A percentile compares a stretch with the other conserved stretches of the same genome.
phyloP scores from a whole-genome alignment of 1,140 invertebrate species.

The Anastrepha ludens region DNA sequence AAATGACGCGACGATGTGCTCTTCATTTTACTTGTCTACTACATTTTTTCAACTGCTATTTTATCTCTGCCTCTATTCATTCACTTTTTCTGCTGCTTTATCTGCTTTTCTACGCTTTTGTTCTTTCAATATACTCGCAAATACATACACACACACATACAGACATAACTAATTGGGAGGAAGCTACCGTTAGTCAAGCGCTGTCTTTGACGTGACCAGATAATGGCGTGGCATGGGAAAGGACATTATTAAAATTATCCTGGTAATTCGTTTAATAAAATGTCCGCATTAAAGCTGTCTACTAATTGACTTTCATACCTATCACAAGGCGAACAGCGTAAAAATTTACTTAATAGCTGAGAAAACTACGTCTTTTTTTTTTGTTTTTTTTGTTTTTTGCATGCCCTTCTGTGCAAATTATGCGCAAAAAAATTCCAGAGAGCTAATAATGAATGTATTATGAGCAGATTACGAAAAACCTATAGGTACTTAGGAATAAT shows the following conservation, averaged over 20 bases:
- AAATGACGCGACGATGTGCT: not conserved
- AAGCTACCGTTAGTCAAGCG: not conserved
- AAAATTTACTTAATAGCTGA: not conserved
- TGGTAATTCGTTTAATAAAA: slow-evolving; percentile 52
- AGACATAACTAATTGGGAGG: not conserved
- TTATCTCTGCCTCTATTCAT: slow-evolving; percentile 6
- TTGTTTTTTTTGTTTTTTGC: not conserved
- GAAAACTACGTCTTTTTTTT: not conserved
- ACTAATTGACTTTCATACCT: slow-evolving; percentile 47
- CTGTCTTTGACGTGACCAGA: not conserved
- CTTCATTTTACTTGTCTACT: slow-evolving; percentile 37
- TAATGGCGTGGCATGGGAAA: slow-evolving; percentile 12
- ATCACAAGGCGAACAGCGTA: slow-evolving; percentile 8
- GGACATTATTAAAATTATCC: slow-evolving; percentile 50
- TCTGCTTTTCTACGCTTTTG: not conserved
- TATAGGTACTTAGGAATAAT: too few relatives aligned
- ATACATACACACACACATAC: too few relatives aligned
- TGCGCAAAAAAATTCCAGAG: too few relatives aligned
- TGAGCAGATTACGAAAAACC: too few relatives aligned
- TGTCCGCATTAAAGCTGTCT: slow-evolving; percentile 49
- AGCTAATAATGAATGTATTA: too few relatives aligned
- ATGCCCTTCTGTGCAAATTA: too few relatives aligned
- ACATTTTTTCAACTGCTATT: not conserved
- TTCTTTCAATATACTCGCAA: not conserved
- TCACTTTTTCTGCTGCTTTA: slow-evolving; percentile 27